These are phyloP conservation scores for Podarcis muralis DNA, from an alignment of 2,113 vertebrate species.

Conservation along the genomic window DNA sequence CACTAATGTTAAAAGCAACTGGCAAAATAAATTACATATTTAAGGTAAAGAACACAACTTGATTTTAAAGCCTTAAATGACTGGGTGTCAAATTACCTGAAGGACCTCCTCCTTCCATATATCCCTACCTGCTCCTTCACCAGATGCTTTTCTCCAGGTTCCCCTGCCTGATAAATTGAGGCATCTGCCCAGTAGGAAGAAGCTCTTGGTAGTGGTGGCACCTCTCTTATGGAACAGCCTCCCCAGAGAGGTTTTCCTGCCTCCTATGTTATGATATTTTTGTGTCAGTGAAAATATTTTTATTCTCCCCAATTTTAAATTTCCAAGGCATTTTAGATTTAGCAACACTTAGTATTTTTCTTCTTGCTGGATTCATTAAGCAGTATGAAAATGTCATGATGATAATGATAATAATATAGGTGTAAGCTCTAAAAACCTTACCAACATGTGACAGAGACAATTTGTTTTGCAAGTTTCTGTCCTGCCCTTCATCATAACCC, in stretches of 20 bases:
- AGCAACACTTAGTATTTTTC: no score
- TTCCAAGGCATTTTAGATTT: not conserved
- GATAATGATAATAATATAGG: no score
- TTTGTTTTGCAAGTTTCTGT: no score
- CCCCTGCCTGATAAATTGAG: not conserved
- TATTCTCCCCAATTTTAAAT: not conserved
- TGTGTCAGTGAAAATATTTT: not conserved
- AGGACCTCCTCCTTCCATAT: not conserved
- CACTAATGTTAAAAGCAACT: not conserved
- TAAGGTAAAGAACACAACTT: not conserved
- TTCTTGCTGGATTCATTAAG: no score
- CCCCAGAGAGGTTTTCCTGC: not conserved
- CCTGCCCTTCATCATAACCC: no score
- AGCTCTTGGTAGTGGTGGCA: not conserved
- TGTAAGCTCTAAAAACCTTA: not conserved
- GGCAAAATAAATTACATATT: not conserved
- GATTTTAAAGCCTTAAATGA: not conserved
- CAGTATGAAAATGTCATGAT: no score
- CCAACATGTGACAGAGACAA: not conserved
- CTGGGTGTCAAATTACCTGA: not conserved
- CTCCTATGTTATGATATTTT: not conserved
- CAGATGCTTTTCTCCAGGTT: not conserved
- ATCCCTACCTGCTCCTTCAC: not conserved
- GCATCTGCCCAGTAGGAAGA: not conserved
- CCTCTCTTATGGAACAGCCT: no score